Base-by-base conservation (phyloP, 2,888 invertebrate species). In the Heliconius ethilla region DNA sequence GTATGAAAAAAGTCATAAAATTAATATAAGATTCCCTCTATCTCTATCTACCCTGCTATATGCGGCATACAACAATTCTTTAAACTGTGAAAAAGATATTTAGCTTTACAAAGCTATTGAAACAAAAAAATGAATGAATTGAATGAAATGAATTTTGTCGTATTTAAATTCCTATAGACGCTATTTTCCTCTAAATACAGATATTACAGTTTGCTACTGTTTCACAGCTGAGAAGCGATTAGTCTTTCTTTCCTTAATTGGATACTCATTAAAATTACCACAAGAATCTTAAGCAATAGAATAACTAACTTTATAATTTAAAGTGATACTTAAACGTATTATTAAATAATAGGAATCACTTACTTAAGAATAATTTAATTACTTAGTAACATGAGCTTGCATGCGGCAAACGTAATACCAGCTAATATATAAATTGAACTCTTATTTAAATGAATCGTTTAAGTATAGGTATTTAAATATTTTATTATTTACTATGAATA, bases 341-440 rank as follows among this genome's bases (percentile, higher is more conserved):
- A 62, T 33, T 33, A 70, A 45, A 69, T 75, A 72, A 77, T 66
- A 70, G 33, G 25, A 67, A 67, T 59, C 55, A 67, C 25, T 45
- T 75, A 69, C 27, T 70, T 7, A 45, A 65, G 25, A 77, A 65
- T 75, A 55, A 55, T 63, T 65, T 79, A 75, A 75, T 75, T 77
- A 79, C 75, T 66, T 76, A 69, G 51, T 76, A 78, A 78, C 73
- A 70, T 77, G 69, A 51, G 15, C 74, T 45, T 15, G 66, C 66
- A 76, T 75, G 76, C 70, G 70, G 74, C 65, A 51, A 70, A 75
- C 70, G 70, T 74, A 70, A 59, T 15, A 63, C 55, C 25, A 27
- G 9, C 10, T n/a, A n/a, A 18, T 18, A 18, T 33, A 40, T 40
- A 75, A 67, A 27, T 67, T 27, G 73, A 55, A 70, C 4, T 10